Conservation (phyloP, 2,888 invertebrate genomes). For the Diadegma fenestrale region DNA sequence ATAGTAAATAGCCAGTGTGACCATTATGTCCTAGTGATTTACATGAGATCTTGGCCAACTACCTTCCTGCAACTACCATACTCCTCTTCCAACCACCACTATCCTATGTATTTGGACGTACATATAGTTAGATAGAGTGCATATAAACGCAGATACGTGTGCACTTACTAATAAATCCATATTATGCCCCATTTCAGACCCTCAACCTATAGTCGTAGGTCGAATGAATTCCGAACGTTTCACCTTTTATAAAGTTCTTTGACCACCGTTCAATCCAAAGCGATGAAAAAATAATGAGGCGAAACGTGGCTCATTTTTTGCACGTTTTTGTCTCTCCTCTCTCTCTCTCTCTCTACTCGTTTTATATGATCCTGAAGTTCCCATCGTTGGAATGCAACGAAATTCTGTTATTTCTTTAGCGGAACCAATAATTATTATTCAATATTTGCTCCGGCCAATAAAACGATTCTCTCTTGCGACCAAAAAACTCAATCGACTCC, state of each 20-base stretch:
- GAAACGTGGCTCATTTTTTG: not conserved
- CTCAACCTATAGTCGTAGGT: not conserved
- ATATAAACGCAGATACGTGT: not conserved
- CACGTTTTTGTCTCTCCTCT: not conserved
- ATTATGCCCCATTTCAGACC: not conserved
- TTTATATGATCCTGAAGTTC: no score
- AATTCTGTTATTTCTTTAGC: no score
- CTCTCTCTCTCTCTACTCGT: not conserved
- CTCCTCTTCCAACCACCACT: conserved; percentile 28
- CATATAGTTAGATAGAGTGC: conserved; percentile 6
- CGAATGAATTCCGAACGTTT: not conserved
- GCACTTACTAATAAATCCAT: not conserved
- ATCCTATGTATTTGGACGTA: conserved; percentile 7
- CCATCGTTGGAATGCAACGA: no score
- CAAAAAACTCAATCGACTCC: no score
- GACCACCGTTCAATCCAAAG: not conserved
- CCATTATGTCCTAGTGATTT: conserved; percentile 80
- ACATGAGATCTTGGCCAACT: conserved; percentile 81
- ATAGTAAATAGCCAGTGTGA: conserved; percentile 77
- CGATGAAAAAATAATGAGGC: not conserved
- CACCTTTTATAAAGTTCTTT: not conserved
- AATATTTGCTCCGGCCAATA: no score
- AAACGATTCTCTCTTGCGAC: no score
- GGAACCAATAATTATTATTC: no score
- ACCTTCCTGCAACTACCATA: conserved; percentile 66